Evolutionary conservation across 2,888 invertebrate genomes (phyloP).

Genomic region (Linnaemya tessellans): DNA sequence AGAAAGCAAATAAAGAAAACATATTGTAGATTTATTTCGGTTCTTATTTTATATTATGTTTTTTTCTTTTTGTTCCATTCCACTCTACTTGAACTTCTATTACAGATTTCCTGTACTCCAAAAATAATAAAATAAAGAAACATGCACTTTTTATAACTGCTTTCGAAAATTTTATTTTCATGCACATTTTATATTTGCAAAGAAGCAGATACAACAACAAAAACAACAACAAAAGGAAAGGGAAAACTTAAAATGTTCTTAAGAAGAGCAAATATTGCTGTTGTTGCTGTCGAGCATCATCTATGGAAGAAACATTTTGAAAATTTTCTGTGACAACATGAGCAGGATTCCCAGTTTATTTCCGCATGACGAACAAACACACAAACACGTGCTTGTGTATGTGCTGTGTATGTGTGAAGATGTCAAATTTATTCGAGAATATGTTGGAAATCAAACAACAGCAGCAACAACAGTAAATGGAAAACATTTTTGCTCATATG

Average conservation of each 20-base stretch:
- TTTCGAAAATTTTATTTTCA: conserved; percentile 59
- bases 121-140: conserved; percentile 27
- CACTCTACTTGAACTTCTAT: conserved; percentile 61
- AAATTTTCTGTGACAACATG: conserved; percentile 63
- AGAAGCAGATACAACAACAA: conserved; percentile 30
- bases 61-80: conserved; percentile 5
- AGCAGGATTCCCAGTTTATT: conserved; percentile 60
- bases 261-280: conserved; percentile 64
- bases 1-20: conserved; percentile 59
- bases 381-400: background rate
- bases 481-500: conserved; percentile 62
- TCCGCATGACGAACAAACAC: conserved; percentile 9
- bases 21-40: conserved; percentile 41
- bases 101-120: conserved; percentile 63
- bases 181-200: conserved; percentile 46
- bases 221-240: background rate
- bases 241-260: conserved; percentile 61
- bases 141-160: conserved; percentile 4
- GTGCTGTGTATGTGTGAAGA: conserved; percentile 6
- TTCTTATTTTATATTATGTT: background rate
- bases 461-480: conserved; percentile 19
- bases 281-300: conserved; percentile 63
- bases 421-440: conserved; percentile 54
- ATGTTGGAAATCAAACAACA: conserved; percentile 47
- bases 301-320: conserved; percentile 58